These are phyloP conservation scores for Botia almorhae DNA, from an alignment of 2,797 vertebrate species.

Conservation along the genomic window DNA sequence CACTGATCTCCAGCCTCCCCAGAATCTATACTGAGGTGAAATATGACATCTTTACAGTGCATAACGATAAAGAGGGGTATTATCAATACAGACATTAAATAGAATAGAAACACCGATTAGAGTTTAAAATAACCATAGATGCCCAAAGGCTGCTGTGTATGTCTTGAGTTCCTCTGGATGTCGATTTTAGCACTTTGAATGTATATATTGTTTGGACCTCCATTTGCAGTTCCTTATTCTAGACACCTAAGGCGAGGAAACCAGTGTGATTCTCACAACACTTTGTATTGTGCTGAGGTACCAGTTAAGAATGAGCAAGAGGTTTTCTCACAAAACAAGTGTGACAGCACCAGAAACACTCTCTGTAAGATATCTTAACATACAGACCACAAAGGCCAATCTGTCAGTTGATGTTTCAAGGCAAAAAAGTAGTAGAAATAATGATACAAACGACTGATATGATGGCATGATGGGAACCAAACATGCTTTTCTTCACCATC, in stretches of 20 bases:
- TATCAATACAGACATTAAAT: conserved; percentile 30
- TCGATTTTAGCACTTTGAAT: conserved; percentile 36
- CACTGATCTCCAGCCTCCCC: conserved; percentile 34
- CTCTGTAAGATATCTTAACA: neutral
- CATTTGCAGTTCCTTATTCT: neutral
- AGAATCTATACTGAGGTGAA: conserved; percentile 16
- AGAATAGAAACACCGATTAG: neutral
- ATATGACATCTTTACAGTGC: neutral
- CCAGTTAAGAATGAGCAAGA: neutral
- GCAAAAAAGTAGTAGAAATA: neutral
- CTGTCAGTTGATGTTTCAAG: neutral
- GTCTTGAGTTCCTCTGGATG: conserved; percentile 27
- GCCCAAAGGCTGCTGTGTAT: conserved; percentile 6
- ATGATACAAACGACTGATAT: neutral
- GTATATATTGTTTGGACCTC: conserved; percentile 43
- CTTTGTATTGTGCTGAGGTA: neutral
- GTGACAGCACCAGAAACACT: neutral
- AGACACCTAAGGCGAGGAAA: neutral
- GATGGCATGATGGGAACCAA: conserved; percentile 7
- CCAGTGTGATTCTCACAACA: conserved; percentile 14
- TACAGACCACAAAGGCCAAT: neutral
- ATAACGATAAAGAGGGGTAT: conserved; percentile 31
- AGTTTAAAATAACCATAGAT: conserved; percentile 19
- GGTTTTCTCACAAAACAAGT: neutral
- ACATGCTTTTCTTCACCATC: conserved; percentile 19